These are phyloP conservation scores for Spatulosminthurus flaviceps DNA, from an alignment of 2,888 invertebrate species.

Conservation along the genomic window DNA sequence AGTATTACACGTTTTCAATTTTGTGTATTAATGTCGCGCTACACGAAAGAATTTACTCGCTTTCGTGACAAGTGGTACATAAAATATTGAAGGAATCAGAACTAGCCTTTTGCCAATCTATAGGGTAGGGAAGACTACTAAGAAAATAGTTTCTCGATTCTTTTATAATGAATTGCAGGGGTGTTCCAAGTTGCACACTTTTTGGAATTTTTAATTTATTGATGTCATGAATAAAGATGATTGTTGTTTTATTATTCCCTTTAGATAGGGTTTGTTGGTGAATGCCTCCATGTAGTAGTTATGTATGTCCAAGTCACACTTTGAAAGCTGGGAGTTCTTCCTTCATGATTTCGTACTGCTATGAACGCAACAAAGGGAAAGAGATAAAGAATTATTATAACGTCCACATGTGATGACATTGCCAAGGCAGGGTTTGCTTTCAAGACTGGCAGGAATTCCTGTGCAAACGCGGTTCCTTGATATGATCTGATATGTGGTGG, in stretches of 20 bases:
- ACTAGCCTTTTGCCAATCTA: not conserved
- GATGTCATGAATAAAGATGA: conserved; percentile 34
- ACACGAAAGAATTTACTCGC: conserved; percentile 26
- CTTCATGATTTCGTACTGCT: too few relatives aligned
- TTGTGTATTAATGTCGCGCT: conserved; percentile 18
- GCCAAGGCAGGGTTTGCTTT: not conserved
- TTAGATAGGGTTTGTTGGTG: not conserved
- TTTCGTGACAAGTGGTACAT: conserved; percentile 38
- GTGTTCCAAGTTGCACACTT: conserved; percentile 5
- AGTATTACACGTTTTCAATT: conserved; percentile 36
- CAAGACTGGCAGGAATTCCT: not conserved
- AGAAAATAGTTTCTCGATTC: conserved; percentile 11
- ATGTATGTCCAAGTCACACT: too few relatives aligned
- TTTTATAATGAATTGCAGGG: not conserved
- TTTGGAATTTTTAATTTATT: conserved; percentile 33
- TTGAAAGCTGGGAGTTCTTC: too few relatives aligned
- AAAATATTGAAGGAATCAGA: conserved; percentile 25
- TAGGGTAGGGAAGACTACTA: not conserved
- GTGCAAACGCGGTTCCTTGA: conserved; percentile 1
- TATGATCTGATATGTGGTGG: not conserved
- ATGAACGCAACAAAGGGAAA: too few relatives aligned
- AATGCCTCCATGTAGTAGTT: too few relatives aligned
- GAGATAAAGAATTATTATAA: too few relatives aligned
- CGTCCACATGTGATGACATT: not conserved
- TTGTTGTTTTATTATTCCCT: conserved; percentile 27